Evolutionary conservation across 2,888 invertebrate species (phyloP).

Genomic region (Caenorhabditis wallacei): DNA sequence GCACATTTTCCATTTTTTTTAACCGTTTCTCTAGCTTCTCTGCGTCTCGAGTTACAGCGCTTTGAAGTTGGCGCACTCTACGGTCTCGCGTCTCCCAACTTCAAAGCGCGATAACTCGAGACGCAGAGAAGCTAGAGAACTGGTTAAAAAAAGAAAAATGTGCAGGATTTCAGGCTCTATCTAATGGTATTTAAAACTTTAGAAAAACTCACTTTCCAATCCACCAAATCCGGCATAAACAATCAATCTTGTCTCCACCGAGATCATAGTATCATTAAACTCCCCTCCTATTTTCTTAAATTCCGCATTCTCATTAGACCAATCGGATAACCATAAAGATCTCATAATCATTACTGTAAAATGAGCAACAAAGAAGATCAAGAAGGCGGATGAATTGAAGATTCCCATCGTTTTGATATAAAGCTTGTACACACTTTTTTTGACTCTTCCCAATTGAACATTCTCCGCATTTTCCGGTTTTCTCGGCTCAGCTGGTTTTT

Average conservation of each 20-base stretch:
- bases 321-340: conserved; percentile 68
- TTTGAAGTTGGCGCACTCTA: no score
- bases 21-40: no score
- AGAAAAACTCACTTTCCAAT: conserved; percentile 55
- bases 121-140: no score
- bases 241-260: conserved; percentile 45
- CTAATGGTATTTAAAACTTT: no score
- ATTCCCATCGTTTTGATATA: conserved; percentile 91
- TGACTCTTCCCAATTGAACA: conserved; percentile 91
- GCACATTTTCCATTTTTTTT: no score
- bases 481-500: neutral
- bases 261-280: neutral
- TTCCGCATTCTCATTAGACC: conserved; percentile 68
- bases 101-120: no score
- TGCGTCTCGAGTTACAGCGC: no score
- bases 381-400: conserved; percentile 87
- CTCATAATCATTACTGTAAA: conserved; percentile 57
- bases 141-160: no score
- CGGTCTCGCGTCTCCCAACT: no score
- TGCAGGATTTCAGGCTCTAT: no score
- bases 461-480: conserved; percentile 87
- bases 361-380: conserved; percentile 88
- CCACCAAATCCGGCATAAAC: conserved; percentile 63
- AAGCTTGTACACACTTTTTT: conserved; percentile 91
- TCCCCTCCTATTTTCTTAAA: conserved; percentile 30